phyloP scores from a whole-genome alignment of 2,888 invertebrate species.

The Volucella inanis region DNA sequence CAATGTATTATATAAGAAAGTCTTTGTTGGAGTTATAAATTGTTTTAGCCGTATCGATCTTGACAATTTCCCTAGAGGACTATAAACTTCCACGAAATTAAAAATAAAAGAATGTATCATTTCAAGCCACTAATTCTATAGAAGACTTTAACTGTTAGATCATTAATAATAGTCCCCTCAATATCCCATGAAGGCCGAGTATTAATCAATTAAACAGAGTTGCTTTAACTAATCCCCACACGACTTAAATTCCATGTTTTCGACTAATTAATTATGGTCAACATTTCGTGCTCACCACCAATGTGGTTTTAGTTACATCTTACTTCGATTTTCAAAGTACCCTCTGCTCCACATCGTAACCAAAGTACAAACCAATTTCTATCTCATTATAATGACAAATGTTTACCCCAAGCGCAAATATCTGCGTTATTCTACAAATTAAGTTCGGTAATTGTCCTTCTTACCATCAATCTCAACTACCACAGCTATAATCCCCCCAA shows the following conservation, averaged over 20 bases:
- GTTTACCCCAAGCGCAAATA: slow-evolving; percentile 39
- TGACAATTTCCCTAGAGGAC: too few relatives aligned
- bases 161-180: too few relatives aligned
- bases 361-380: slow-evolving; percentile 17
- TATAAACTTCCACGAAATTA: too few relatives aligned
- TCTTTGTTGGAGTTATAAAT: too few relatives aligned
- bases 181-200: not conserved
- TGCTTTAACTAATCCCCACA: slow-evolving; percentile 7
- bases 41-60: too few relatives aligned
- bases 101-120: too few relatives aligned
- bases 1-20: too few relatives aligned
- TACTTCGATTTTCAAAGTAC: too few relatives aligned
- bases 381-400: slow-evolving; percentile 24
- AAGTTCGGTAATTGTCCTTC: slow-evolving; percentile 23
- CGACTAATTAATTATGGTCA: slow-evolving; percentile 42
- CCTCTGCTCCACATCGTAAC: not conserved
- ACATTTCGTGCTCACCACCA: slow-evolving; percentile 21
- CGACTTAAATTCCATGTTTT: slow-evolving; percentile 30
- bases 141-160: too few relatives aligned
- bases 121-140: too few relatives aligned
- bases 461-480: slow-evolving; percentile 36
- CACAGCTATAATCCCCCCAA: slow-evolving; percentile 27
- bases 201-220: not conserved
- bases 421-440: slow-evolving; percentile 19
- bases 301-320: slow-evolving; percentile 16